phyloP scores from a whole-genome alignment of 1,140 invertebrate species.

The Tribolium castaneum region DNA sequence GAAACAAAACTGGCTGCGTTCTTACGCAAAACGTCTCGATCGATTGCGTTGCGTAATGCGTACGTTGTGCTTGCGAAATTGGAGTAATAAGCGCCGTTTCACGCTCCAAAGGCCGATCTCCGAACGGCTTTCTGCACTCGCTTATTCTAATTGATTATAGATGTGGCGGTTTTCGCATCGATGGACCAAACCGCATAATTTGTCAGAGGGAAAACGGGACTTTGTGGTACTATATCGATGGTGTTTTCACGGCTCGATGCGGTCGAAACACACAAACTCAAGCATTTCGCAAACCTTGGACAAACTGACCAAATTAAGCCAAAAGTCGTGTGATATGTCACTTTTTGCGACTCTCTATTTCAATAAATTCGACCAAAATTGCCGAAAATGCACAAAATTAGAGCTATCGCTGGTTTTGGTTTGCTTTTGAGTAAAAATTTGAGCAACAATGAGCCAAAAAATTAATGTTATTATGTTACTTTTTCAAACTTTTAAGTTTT shows the following conservation, averaged over 20 bases:
- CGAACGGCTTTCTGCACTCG: background rate
- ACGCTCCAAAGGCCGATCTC: background rate
- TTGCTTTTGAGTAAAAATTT: too few species aligned
- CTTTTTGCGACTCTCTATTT: too few species aligned
- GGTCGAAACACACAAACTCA: too few species aligned
- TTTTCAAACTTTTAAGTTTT: too few species aligned
- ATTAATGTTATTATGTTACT: too few species aligned
- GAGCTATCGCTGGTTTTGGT: too few species aligned
- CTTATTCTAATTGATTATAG: conserved; percentile 35
- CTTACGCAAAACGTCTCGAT: conserved; percentile 41
- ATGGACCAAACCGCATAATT: conserved; percentile 45
- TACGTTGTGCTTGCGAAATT: background rate
- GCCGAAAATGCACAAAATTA: too few species aligned
- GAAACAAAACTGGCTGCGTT: conserved; percentile 44
- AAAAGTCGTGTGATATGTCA: too few species aligned
- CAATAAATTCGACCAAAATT: too few species aligned
- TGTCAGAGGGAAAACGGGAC: conserved; percentile 7
- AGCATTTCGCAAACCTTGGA: too few species aligned
- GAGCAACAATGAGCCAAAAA: too few species aligned
- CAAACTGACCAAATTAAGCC: too few species aligned
- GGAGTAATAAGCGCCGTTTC: background rate
- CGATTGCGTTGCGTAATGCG: background rate
- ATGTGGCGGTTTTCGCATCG: conserved; percentile 38
- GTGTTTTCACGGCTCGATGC: conserved; percentile 19
- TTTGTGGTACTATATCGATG: conserved; percentile 31